Evolutionary conservation across 2,888 invertebrate genomes (phyloP).

Genomic region (Mimachlamys varia): DNA sequence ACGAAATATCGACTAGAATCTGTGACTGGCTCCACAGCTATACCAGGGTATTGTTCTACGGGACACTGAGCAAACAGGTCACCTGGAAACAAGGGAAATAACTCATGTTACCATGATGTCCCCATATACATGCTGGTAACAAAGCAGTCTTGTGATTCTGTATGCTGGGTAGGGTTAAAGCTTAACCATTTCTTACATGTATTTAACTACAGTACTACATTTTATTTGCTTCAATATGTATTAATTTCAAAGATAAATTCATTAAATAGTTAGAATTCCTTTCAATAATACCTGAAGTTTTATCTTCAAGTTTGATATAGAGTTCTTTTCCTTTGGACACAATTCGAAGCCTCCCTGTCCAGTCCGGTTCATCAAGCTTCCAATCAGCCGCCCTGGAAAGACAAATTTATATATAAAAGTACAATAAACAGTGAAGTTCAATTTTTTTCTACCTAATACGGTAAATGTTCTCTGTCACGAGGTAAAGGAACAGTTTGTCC

Average conservation of each 20-base stretch:
- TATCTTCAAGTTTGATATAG: slow-evolving; percentile 97
- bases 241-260: no score
- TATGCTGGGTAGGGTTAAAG: no score
- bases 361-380: slow-evolving; percentile 98
- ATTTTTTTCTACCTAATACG: no score
- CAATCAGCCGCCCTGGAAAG: slow-evolving; percentile 96
- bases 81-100: slow-evolving; percentile 77
- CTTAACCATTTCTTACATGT: not conserved
- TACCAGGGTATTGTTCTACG: slow-evolving; percentile 96
- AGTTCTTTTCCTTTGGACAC: slow-evolving; percentile 94
- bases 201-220: no score
- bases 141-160: no score
- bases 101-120: not conserved
- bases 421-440: no score
- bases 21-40: slow-evolving; percentile 96
- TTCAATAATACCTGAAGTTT: slow-evolving; percentile 86
- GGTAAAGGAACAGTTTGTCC: no score
- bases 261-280: no score
- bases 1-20: slow-evolving; percentile 99
- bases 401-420: not conserved
- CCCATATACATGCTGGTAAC: no score
- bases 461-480: no score
- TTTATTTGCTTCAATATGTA: no score
- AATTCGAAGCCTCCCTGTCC: slow-evolving; percentile 97
- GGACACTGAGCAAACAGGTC: slow-evolving; percentile 98